phyloP scores from a whole-genome alignment of 2,888 invertebrate genomes.

The Tachystola acroxantha region DNA sequence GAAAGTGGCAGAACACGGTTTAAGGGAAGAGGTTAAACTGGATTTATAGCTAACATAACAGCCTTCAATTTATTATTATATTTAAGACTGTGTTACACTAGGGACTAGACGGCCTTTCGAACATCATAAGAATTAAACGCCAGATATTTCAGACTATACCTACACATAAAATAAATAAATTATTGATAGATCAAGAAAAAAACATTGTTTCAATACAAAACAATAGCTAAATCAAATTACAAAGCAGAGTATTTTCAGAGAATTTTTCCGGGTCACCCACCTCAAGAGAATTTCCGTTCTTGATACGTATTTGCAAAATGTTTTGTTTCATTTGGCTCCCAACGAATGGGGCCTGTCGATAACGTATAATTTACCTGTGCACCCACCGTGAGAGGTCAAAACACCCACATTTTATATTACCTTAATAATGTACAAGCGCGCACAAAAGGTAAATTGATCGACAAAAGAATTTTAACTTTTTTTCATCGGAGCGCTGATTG shows the following conservation, averaged over 20 bases:
- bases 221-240: slow-evolving; percentile 2
- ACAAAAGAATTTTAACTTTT: slow-evolving; percentile 6
- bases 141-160: no score
- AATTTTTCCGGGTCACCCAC: slow-evolving; percentile 34
- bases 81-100: no score
- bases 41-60: no score
- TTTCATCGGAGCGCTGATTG: no score
- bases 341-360: slow-evolving; percentile 32
- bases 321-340: slow-evolving; percentile 26
- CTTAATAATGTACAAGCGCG: slow-evolving; percentile 30
- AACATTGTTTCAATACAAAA: slow-evolving; percentile 1
- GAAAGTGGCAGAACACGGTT: no score
- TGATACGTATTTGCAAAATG: background rate
- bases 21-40: no score
- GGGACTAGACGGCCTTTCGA: no score
- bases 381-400: slow-evolving; percentile 35
- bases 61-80: no score
- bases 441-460: slow-evolving; percentile 14
- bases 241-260: slow-evolving; percentile 1
- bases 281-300: slow-evolving; percentile 10
- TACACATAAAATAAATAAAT: no score
- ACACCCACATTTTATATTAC: slow-evolving; percentile 37
- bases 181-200: no score
- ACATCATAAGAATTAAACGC: no score
- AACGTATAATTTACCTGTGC: slow-evolving; percentile 41